Evolutionary conservation across 2,888 invertebrate species (phyloP).

Genomic region (Drosophila mimica): DNA sequence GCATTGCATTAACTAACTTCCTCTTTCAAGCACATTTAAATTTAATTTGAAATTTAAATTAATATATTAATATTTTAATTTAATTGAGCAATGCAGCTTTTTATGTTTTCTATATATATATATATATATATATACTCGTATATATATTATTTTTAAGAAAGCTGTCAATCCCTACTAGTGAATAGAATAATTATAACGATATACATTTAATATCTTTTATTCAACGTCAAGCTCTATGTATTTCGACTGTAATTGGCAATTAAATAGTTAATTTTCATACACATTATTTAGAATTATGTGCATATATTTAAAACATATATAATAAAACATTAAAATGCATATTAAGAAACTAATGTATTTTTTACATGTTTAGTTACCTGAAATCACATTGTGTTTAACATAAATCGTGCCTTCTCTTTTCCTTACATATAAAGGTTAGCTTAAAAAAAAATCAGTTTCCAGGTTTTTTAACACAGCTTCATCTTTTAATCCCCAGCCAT

Average conservation of each 20-base stretch:
- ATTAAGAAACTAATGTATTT: neutral
- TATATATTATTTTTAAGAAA: neutral
- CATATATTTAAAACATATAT: neutral
- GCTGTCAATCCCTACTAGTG: neutral
- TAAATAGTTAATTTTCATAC: neutral
- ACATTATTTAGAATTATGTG: neutral
- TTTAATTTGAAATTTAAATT: neutral
- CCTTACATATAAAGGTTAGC: conserved; percentile 38
- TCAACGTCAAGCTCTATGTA: neutral
- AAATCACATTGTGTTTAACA: neutral
- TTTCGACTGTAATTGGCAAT: neutral
- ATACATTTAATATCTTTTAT: neutral
- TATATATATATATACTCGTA: too few species aligned
- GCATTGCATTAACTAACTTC: neutral
- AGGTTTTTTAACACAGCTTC: conserved; percentile 63
- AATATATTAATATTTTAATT: neutral
- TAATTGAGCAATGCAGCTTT: neutral
- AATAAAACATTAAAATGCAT: neutral
- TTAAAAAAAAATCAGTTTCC: conserved; percentile 49
- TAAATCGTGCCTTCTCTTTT: neutral
- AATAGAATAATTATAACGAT: neutral
- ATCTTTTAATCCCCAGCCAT: conserved; percentile 29
- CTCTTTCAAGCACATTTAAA: neutral
- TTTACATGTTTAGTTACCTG: neutral
- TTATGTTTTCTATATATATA: neutral